These are phyloP conservation scores for Augochlora pura DNA, from an alignment of 1,140 invertebrate species.

Conservation along the genomic window DNA sequence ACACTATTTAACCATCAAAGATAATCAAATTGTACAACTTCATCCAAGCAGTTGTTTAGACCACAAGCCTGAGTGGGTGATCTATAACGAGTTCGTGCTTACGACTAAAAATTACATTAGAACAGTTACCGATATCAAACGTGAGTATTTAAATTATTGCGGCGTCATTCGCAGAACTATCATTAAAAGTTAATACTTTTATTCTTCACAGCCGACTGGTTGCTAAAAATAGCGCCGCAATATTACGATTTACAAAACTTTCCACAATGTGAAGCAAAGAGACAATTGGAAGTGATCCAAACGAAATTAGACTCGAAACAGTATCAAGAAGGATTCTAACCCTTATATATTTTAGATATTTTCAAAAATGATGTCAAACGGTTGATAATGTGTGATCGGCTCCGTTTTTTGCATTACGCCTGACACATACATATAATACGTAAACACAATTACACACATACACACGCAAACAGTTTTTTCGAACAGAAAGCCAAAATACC, in stretches of 20 bases:
- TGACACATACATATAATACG: conserved; percentile 1
- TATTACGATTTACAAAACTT: conserved; percentile 99
- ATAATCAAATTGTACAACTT: conserved; percentile 99
- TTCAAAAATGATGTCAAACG: conserved; percentile 55
- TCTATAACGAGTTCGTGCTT: conserved; percentile 99
- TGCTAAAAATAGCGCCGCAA: conserved; percentile 96
- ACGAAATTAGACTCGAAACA: conserved; percentile 91
- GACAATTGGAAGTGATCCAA: conserved; percentile 93
- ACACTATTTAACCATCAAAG: conserved; percentile 99
- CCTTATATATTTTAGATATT: conserved; percentile 64
- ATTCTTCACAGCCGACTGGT: conserved; percentile 90
- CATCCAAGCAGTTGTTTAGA: conserved; percentile 99
- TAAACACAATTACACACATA: too few relatives aligned
- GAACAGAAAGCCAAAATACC: conserved; percentile 43
- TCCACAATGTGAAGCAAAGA: conserved; percentile 97
- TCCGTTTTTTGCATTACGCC: conserved; percentile 33
- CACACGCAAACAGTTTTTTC: conserved; percentile 10
- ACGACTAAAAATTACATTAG: conserved; percentile 99
- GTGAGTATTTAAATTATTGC: conserved; percentile 82
- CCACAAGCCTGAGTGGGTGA: conserved; percentile 99
- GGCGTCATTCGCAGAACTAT: neutral
- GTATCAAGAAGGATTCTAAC: conserved; percentile 92
- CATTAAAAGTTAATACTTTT: conserved; percentile 49
- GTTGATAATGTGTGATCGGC: conserved; percentile 53
- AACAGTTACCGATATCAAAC: conserved; percentile 99